Percentiles rank a stretch among this genome's conserved stretches.
Conservation (phyloP, 1,140 invertebrate genomes). For the Drosophila micromelanica region DNA sequence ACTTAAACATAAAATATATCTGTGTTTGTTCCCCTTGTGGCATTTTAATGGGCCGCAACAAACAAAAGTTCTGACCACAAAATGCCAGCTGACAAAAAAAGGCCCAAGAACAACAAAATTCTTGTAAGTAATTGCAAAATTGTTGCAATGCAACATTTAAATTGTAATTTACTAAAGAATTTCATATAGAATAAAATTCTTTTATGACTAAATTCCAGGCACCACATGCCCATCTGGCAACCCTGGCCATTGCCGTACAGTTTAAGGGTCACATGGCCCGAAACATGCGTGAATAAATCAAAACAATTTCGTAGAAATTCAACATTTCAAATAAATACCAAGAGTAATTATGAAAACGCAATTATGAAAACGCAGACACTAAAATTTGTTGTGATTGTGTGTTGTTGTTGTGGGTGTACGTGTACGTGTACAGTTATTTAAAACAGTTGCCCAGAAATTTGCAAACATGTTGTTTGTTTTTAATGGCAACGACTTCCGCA, state of each 20-base stretch:
- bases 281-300: conserved; percentile 43
- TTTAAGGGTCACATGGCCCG: conserved; percentile 5
- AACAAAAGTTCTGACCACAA: conserved; percentile 30
- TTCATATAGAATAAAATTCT: conserved; percentile 58
- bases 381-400: neutral
- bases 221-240: conserved; percentile 4
- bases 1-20: neutral
- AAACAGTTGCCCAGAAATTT: conserved; percentile 17
- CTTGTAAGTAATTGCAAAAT: conserved; percentile 57
- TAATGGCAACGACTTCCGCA: conserved; percentile 15
- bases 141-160: conserved; percentile 40
- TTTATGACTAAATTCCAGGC: conserved; percentile 51
- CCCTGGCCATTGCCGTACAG: conserved; percentile 1
- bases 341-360: conserved; percentile 46
- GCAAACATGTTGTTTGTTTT: conserved; percentile 9
- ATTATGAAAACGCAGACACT: conserved; percentile 27
- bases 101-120: conserved; percentile 11
- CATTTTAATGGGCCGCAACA: conserved; percentile 7
- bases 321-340: conserved; percentile 27
- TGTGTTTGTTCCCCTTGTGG: neutral
- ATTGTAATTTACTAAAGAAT: conserved; percentile 72
- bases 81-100: conserved; percentile 23
- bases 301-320: conserved; percentile 44
- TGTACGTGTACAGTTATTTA: conserved; percentile 3
- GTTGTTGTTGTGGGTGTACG: neutral